These are phyloP conservation scores for Antitype chi DNA, from an alignment of 2,888 invertebrate genomes.

Conservation along the genomic window DNA sequence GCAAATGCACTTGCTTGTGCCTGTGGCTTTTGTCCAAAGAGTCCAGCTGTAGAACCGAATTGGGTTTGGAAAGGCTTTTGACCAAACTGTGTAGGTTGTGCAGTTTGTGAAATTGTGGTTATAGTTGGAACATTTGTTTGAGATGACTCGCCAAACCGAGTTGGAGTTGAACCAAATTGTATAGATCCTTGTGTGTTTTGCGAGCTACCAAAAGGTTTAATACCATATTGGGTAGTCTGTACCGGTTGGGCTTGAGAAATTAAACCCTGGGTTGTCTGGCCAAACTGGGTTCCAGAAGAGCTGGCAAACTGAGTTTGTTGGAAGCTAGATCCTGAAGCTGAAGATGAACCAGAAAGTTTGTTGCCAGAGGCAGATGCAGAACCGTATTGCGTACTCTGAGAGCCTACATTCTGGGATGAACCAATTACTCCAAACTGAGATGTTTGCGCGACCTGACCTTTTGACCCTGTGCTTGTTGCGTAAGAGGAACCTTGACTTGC, in stretches of 20 bases:
- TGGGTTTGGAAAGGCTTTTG: conserved; percentile 39
- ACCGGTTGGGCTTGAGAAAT: conserved; percentile 16
- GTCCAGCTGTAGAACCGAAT: conserved; percentile 30
- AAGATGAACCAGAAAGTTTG: conserved; percentile 25
- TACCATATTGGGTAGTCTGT: conserved; percentile 15
- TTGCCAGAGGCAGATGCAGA: conserved; percentile 9
- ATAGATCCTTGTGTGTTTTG: conserved; percentile 32
- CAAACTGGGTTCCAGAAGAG: conserved; percentile 20
- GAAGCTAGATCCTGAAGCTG: conserved; percentile 10
- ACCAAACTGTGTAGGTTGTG: conserved; percentile 21
- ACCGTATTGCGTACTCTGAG: conserved; percentile 39
- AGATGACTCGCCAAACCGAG: conserved; percentile 37
- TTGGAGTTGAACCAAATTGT: conserved; percentile 20
- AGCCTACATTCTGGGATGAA: conserved; percentile 46
- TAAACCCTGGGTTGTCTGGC: conserved; percentile 27
- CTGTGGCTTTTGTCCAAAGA: conserved; percentile 42
- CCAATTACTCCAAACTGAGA: conserved; percentile 32
- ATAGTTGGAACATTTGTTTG: conserved; percentile 22
- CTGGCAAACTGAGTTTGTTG: conserved; percentile 42
- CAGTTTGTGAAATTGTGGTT: conserved; percentile 43
- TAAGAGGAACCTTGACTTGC: conserved; percentile 30
- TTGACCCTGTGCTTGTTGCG: conserved; percentile 27
- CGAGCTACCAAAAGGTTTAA: conserved; percentile 25
- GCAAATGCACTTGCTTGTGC: conserved; percentile 45
- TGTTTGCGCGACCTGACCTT: conserved; percentile 33